Evolutionary conservation across 2,888 invertebrate species (phyloP), one percentile per base, ranked within the genome.

Genomic region (Brassicogethes aeneus): DNA sequence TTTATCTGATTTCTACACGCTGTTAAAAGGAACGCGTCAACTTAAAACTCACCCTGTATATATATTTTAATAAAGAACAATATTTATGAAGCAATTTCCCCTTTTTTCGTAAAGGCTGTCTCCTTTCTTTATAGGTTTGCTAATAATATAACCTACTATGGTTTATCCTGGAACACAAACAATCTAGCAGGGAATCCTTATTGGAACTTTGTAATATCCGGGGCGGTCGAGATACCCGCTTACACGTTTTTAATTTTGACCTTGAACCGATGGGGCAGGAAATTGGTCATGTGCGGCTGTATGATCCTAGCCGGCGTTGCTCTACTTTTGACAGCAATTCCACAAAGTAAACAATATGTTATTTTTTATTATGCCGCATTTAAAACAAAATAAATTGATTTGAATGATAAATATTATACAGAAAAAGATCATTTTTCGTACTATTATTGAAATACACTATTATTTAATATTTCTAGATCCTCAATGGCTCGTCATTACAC

Each of bases 121-220:
- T 59, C n/a, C n/a, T n/a, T n/a, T n/a, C n/a, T n/a, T n/a, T 77
- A 75, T 57, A 85, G 85, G 85, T 79, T 85, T 61, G 84, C 83
- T 13, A 83, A 81, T 57, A 83, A 82, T 53, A 80, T 81, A 43
- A 80, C 83, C 5, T 87, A 86, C 64, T 86, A 86, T 56, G 86
- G 85, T 0, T 66, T 87, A 3, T 84, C 85, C 1, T 81, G 85
- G 79, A 82, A 80, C 58, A 80, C 83, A 2, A 79, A 77, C 36
- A 79, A 76, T 56, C 72, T 86, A 38, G 82, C 80, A 3, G 83
- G 80, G 16, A 82, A 84, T 61, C 76, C 77, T 40, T 79, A 80
- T 52, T 53, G 84, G n/a, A 86, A 84, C 64, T 85, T 84, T 60
- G 70, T 81, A 2, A 75, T 86, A 49, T 79, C 81, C 3, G 85